phyloP scores from a whole-genome alignment of 2,797 vertebrate species.

The Lithobates pipiens region DNA sequence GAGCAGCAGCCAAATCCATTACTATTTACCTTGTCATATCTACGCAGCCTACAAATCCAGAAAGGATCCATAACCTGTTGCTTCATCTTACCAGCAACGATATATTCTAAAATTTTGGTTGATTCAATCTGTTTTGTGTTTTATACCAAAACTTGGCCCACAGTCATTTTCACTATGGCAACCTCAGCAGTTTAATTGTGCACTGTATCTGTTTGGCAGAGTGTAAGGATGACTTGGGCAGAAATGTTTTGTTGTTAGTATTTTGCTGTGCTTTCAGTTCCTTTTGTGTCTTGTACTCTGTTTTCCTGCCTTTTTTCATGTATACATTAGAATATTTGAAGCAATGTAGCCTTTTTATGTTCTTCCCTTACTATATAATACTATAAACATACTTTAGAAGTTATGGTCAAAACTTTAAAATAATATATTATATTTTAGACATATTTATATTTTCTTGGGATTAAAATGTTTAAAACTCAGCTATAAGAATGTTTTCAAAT shows the following conservation, averaged over 20 bases:
- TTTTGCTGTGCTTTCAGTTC: accelerated
- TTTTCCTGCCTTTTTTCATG: background rate
- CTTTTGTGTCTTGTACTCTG: background rate
- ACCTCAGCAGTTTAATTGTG: slow-evolving; percentile 47
- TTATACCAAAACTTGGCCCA: slow-evolving; percentile 5
- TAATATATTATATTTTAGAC: too few species aligned
- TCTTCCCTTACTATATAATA: too few species aligned
- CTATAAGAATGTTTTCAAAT: too few species aligned
- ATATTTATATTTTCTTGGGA: too few species aligned
- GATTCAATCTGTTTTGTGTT: background rate
- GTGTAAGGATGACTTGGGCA: background rate
- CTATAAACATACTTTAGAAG: too few species aligned
- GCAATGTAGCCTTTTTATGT: too few species aligned
- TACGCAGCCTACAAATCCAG: too few species aligned
- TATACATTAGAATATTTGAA: background rate
- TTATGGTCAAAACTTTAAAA: too few species aligned
- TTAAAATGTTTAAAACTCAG: too few species aligned
- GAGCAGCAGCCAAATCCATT: too few species aligned
- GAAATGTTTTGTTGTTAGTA: background rate
- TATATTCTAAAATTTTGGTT: background rate
- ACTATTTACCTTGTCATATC: too few species aligned
- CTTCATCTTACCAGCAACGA: background rate
- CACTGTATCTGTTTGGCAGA: slow-evolving; percentile 35
- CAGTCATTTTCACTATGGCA: background rate
- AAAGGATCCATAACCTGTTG: too few species aligned